Evolutionary conservation across 1,140 invertebrate genomes (phyloP), one percentile per base, ranked within the genome.

Genomic region (Leptinotarsa texana): DNA sequence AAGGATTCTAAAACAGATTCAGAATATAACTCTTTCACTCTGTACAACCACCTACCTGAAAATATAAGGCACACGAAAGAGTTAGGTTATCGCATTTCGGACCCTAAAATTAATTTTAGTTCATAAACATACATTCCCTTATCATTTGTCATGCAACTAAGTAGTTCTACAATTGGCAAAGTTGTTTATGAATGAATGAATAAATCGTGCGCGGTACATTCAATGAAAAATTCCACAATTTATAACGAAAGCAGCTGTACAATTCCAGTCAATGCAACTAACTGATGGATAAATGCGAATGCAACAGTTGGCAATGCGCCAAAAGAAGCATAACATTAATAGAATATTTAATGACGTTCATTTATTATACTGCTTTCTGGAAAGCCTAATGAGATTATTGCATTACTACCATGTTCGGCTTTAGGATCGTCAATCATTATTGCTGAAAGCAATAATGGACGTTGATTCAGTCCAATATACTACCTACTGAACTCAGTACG

Each of bases 131-230:
- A 65, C 63, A 18, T 22, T 33, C 17, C 63, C 63, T 65, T 65
- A 65, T 65, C 63, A 65, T 65, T 65, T 22, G 63, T 65, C 63
- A 65, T 65, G 63, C 63, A 65, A 65, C 21, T 65, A 22, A 65
- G 63, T 33, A 65, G 63, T 65, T 65, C 63, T 24, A 65, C 63
- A 65, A 24, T 13, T 65, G 63, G 63, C 21, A 33, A 22, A 22
- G 63, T 22, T 65, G 15, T 22, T 65, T 65, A 18, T 65, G 63
- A 65, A 65, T 22, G 21, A 65, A 21, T n/a, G 15, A 57, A 57
- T 13, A 57, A 57, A 57, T 57, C n/a, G 51, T 57, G 15, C 4
- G 13, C 4, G 13, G 51, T 57, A 17, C 51, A 18, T 57, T 57
- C 15, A 57, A 18, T 17, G 51, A 57, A 57, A 17, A 57, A 57